A percentile compares a stretch with the other conserved stretches of the same genome.
phyloP scores from a whole-genome alignment of 2,113 vertebrate species.

The Pterocles burchelli region DNA sequence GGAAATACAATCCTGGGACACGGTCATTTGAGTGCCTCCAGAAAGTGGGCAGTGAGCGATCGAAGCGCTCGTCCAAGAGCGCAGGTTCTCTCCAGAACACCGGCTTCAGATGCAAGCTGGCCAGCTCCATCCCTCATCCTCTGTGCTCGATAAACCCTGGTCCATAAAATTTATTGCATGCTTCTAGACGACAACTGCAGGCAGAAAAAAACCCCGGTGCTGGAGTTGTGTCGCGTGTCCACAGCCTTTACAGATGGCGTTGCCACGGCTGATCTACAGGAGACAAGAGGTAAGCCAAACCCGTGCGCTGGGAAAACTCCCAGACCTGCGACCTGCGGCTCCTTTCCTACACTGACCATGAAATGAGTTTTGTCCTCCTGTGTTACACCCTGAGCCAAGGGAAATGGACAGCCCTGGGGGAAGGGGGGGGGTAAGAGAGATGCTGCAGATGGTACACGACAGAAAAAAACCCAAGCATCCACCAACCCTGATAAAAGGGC shows the following conservation, averaged over 20 bases:
- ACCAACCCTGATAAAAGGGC: neutral
- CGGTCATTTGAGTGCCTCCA: neutral
- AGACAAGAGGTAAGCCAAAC: neutral
- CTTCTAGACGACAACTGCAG: conserved; percentile 58
- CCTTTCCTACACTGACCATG: neutral
- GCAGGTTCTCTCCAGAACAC: neutral
- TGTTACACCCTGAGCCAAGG: accelerated
- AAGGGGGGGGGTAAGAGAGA: neutral
- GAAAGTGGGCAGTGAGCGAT: conserved; percentile 7
- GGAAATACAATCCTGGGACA: accelerated
- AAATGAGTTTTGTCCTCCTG: neutral
- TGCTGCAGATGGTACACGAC: neutral
- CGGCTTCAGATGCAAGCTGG: conserved; percentile 42
- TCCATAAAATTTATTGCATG: conserved; percentile 64
- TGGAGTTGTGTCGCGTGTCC: neutral
- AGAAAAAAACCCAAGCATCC: neutral
- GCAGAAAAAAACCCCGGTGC: neutral
- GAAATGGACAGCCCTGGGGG: neutral
- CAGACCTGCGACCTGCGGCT: neutral
- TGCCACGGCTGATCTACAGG: conserved; percentile 17
- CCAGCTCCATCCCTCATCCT: conserved; percentile 61
- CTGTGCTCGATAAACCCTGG: conserved; percentile 59
- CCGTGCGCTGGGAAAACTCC: neutral
- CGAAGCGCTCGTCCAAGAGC: neutral
- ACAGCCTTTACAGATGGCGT: conserved; percentile 47